phyloP scores from a whole-genome alignment of 2,113 vertebrate species.

The Heloderma charlesbogerti region DNA sequence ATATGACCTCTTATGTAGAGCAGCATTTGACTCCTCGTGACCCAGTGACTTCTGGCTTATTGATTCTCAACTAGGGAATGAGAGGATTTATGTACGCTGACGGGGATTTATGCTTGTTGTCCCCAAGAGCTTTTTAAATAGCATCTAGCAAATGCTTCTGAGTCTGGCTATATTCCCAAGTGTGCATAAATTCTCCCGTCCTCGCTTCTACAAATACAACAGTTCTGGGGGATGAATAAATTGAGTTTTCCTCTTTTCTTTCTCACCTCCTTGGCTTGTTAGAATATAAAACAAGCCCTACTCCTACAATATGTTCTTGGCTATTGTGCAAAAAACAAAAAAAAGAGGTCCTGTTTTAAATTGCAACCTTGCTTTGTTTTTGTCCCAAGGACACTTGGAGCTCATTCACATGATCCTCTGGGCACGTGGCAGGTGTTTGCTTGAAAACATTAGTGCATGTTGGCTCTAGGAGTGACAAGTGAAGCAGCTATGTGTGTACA shows the following conservation, averaged over 20 bases:
- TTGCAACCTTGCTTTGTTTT: neutral
- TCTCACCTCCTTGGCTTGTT: neutral
- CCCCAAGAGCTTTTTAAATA: constrained; percentile 23
- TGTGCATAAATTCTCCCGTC: neutral
- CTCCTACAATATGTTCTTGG: neutral
- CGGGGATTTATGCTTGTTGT: constrained; percentile 2
- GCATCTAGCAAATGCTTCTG: neutral
- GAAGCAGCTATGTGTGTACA: neutral
- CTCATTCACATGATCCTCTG: neutral
- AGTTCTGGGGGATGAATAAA: neutral
- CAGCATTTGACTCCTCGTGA: constrained; percentile 22
- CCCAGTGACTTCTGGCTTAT: neutral
- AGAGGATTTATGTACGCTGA: neutral
- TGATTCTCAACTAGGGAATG: constrained; percentile 23
- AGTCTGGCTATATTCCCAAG: neutral
- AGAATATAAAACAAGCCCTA: neutral
- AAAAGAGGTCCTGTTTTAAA: constrained; percentile 9
- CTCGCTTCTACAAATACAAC: neutral
- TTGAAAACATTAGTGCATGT: neutral
- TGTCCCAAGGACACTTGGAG: neutral
- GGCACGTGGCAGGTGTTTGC: neutral
- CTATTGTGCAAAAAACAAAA: neutral
- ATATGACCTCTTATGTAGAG: neutral
- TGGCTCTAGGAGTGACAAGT: neutral
- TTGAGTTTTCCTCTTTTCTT: neutral